Conservation (phyloP, 2,888 invertebrate species). For the Brenthis hecate region DNA sequence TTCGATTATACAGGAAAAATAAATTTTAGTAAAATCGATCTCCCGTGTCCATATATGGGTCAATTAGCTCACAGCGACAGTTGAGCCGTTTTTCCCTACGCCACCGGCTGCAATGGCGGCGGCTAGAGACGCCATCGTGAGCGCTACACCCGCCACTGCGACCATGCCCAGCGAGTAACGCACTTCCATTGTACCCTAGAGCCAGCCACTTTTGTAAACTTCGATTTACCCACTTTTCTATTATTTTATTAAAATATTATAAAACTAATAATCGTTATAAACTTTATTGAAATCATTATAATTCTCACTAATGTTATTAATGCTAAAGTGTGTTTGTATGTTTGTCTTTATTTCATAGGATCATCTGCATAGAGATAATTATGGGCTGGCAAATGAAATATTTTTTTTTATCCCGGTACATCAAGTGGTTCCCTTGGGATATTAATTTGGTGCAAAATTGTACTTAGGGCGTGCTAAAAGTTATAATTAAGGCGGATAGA, state of each 20-base stretch:
- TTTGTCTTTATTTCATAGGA: too few species aligned
- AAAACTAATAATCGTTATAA: neutral
- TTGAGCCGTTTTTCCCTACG: slow-evolving; percentile 99
- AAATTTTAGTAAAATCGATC: slow-evolving; percentile 15
- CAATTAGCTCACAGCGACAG: slow-evolving; percentile 93
- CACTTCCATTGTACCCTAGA: slow-evolving; percentile 84
- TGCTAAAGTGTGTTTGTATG: too few species aligned
- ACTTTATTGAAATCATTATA: too few species aligned
- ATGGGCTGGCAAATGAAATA: too few species aligned
- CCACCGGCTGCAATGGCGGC: slow-evolving; percentile 93
- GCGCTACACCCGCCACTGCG: slow-evolving; percentile 87
- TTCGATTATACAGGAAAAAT: slow-evolving; percentile 7
- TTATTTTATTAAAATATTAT: neutral
- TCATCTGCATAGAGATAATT: too few species aligned
- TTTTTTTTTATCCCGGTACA: too few species aligned
- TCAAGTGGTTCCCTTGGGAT: too few species aligned
- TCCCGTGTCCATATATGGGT: slow-evolving; percentile 10
- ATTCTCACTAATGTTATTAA: too few species aligned
- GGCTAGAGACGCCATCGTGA: slow-evolving; percentile 88
- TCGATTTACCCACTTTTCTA: neutral
- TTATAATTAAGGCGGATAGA: too few species aligned
- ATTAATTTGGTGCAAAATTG: too few species aligned
- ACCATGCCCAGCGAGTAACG: slow-evolving; percentile 89
- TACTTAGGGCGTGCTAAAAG: too few species aligned
- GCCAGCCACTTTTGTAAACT: slow-evolving; percentile 33